Percentiles rank a stretch among this genome's conserved stretches.
Conservation (phyloP, 1,140 invertebrate species). For the Conus betulinus region DNA sequence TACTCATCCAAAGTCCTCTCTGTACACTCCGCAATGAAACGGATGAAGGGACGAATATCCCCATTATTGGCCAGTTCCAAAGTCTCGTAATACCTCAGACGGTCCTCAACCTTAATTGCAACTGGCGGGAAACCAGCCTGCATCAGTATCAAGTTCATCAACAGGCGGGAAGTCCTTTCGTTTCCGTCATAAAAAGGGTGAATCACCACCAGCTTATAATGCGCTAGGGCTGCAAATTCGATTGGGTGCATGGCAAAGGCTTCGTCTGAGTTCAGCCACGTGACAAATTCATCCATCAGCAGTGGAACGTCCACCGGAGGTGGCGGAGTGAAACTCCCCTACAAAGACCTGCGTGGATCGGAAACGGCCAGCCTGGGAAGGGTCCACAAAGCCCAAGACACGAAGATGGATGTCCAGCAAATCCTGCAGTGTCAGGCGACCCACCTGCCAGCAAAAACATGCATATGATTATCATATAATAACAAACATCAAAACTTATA, state of each 20-base stretch:
- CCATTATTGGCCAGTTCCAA: conserved; percentile 90
- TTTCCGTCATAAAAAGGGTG: conserved; percentile 89
- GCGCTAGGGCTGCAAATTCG: conserved; percentile 93
- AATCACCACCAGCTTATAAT: conserved; percentile 97
- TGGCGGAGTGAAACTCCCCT: conserved; percentile 91
- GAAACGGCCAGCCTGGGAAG: conserved; percentile 76
- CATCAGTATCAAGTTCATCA: conserved; percentile 99
- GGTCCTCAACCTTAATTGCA: conserved; percentile 94
- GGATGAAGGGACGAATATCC: conserved; percentile 85
- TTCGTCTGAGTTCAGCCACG: conserved; percentile 92
- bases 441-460: conserved; percentile 71
- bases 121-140: conserved; percentile 97
- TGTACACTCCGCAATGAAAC: conserved; percentile 96
- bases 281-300: conserved; percentile 91
- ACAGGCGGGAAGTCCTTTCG: conserved; percentile 92
- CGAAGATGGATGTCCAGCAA: conserved; percentile 94
- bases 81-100: conserved; percentile 86
- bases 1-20: conserved; percentile 96
- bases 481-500: too few relatives aligned
- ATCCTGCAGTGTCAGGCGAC: conserved; percentile 87
- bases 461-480: neutral
- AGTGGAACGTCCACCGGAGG: conserved; percentile 85
- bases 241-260: conserved; percentile 81
- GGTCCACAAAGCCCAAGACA: conserved; percentile 93
- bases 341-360: conserved; percentile 82